Evolutionary conservation across 2,797 vertebrate genomes (phyloP).

Genomic region (Geotria australis): DNA sequence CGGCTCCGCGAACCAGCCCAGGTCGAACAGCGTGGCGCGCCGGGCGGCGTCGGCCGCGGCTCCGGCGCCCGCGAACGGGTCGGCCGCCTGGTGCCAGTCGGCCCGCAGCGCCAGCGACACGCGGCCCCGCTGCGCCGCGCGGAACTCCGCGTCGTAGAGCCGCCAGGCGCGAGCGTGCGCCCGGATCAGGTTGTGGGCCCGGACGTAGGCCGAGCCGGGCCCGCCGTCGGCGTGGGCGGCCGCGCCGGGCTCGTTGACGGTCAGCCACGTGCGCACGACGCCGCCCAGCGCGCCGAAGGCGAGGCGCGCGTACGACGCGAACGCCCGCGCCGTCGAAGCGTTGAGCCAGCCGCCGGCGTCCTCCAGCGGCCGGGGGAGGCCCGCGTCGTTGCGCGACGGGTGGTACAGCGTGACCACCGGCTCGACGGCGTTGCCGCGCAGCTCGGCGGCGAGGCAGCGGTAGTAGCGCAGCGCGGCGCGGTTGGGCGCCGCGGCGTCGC

Average conservation of each 20-base stretch:
- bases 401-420: slow-evolving; percentile 45
- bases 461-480: slow-evolving; percentile 45
- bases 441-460: slow-evolving; percentile 37
- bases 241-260: slow-evolving; percentile 66
- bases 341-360: slow-evolving; percentile 50
- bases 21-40: slow-evolving; percentile 48
- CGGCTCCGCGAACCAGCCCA: slow-evolving; percentile 57
- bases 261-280: slow-evolving; percentile 58
- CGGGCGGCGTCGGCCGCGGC: slow-evolving; percentile 26
- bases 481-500: slow-evolving; percentile 24
- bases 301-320: slow-evolving; percentile 32
- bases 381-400: slow-evolving; percentile 29
- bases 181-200: slow-evolving; percentile 40
- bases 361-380: slow-evolving; percentile 26
- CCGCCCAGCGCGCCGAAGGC: slow-evolving; percentile 50
- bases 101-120: slow-evolving; percentile 61
- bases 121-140: slow-evolving; percentile 14
- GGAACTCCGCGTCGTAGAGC: slow-evolving; percentile 19
- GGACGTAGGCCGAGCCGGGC: slow-evolving; percentile 13
- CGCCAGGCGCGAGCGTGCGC: slow-evolving; percentile 56
- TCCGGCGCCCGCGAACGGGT: slow-evolving; percentile 23
- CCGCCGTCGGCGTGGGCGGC: slow-evolving; percentile 18
- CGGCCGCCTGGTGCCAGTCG: slow-evolving; percentile 65
- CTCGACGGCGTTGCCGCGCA: slow-evolving; percentile 21
- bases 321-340: slow-evolving; percentile 21